Evolutionary conservation across 2,888 invertebrate species (phyloP).

Genomic region (Drosophila leonis): DNA sequence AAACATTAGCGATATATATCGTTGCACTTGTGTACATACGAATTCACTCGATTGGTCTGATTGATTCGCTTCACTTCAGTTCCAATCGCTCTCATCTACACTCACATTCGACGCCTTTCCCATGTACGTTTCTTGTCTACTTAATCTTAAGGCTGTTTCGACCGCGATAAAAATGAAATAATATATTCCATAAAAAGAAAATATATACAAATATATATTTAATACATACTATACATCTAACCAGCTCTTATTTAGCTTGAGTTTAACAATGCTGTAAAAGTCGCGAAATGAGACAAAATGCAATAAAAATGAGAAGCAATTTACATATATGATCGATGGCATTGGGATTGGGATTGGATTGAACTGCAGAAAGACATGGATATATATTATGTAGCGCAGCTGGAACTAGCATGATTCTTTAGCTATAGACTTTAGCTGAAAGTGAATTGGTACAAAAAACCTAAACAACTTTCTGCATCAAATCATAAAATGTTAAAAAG

Average conservation of each 20-base stretch:
- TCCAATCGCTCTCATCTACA: slow-evolving; percentile 46
- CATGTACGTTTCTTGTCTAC: slow-evolving; percentile 74
- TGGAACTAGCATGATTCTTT: neutral
- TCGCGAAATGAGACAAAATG: slow-evolving; percentile 29
- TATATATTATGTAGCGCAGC: neutral
- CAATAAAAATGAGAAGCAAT: slow-evolving; percentile 40
- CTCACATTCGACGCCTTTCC: slow-evolving; percentile 66
- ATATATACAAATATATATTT: slow-evolving; percentile 34
- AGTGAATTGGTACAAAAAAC: too few species aligned
- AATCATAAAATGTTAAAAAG: too few species aligned
- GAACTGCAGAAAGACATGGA: neutral
- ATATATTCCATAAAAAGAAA: slow-evolving; percentile 30
- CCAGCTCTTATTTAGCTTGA: slow-evolving; percentile 23
- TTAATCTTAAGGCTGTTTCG: slow-evolving; percentile 85
- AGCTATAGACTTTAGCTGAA: neutral
- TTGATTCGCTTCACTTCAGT: neutral
- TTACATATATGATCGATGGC: slow-evolving; percentile 1
- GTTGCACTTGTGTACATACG: slow-evolving; percentile 63
- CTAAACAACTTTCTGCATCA: too few species aligned
- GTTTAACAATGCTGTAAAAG: slow-evolving; percentile 9
- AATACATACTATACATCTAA: slow-evolving; percentile 7
- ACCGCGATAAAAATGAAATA: slow-evolving; percentile 84
- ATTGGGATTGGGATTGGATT: neutral
- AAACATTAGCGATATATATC: slow-evolving; percentile 70
- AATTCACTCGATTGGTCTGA: slow-evolving; percentile 25